Base-by-base conservation (phyloP, 2,113 vertebrate species). In the Romanogobio albipinnatus region DNA sequence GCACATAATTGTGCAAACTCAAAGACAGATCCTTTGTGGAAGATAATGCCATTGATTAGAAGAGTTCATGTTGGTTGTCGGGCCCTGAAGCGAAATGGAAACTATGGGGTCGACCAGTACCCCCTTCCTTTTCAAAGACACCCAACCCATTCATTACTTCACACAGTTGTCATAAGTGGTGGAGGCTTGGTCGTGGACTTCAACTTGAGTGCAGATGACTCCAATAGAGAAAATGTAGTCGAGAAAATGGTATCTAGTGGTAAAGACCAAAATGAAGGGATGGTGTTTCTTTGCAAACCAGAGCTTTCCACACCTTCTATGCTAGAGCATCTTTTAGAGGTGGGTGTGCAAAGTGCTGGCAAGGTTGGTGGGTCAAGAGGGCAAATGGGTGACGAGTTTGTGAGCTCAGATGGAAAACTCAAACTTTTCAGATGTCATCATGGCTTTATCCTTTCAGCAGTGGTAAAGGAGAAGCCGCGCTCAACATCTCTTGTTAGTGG, bases 381-480 rank as follows among this genome's bases (percentile, higher is more conserved):
- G 64, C 93, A 94, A 82, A 87, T 94, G 0, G 94, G 95, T 1
- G 94, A 95, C 13, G 94, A 95, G 90, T 95, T 95, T 88, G 92
- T 95, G 4, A 95, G 94, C 86, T 93, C 93, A 0, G 93, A 95
- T 49, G 95, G 94, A 58, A 94, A 92, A 85, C 77, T 95, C 86
- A 93, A 92, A 87, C 64, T 95, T 11, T 93, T 94, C 73, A 88
- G 94, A 58, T 93, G 93, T 10, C 87, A 93, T 79, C 89, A 91
- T 17, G 94, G 95, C n/a, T 95, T 95, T 75, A 93, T 95, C 76
- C 93, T 95, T 36, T 94, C 94, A 10, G 94, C 94, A 1, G 92
- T 90, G 0, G 93, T 91, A 14, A 90, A 89, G 49, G 78, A 90
- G 59, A 92, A 89, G 49, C 91, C 90, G 17, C 91, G 87, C 82